Conservation (phyloP, 2,797 vertebrate species). For the Acanthopagrus latus region DNA sequence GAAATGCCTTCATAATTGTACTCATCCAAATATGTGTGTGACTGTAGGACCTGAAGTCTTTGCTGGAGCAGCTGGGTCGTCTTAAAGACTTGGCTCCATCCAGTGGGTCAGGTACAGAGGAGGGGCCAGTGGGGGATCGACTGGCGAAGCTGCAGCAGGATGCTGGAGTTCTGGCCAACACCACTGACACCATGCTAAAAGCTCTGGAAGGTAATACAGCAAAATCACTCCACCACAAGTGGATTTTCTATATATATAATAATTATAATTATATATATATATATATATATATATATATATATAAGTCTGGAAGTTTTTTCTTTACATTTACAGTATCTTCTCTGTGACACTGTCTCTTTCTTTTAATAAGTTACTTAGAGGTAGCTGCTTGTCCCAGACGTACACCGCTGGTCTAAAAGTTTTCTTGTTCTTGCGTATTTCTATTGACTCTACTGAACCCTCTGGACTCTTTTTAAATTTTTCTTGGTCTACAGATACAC, state of each 20-base stretch:
- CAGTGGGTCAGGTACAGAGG: constrained; percentile 14
- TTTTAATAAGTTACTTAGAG: not conserved
- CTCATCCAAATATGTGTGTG: constrained; percentile 11
- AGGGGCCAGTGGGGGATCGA: constrained; percentile 45
- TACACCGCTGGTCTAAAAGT: not conserved
- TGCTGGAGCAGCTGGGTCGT: constrained; percentile 81
- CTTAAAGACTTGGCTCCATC: constrained; percentile 71
- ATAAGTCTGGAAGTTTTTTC: not conserved
- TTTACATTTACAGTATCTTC: not conserved
- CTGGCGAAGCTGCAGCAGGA: constrained; percentile 80
- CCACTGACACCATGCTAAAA: constrained; percentile 83
- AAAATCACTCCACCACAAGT: not conserved
- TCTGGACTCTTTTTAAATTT: too few relatives aligned
- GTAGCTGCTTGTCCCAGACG: not conserved
- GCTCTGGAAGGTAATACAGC: constrained; percentile 86
- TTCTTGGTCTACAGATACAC: not conserved
- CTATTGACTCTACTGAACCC: too few relatives aligned
- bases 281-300: too few relatives aligned
- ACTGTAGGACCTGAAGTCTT: constrained; percentile 82
- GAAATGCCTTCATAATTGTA: not conserved
- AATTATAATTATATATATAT: too few relatives aligned
- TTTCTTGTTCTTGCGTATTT: not conserved
- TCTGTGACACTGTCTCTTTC: not conserved
- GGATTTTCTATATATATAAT: too few relatives aligned
- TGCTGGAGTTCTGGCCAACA: constrained; percentile 83